These are phyloP conservation scores for Psilanteris sp. DNA, from an alignment of 1,140 invertebrate species.

Conservation along the genomic window DNA sequence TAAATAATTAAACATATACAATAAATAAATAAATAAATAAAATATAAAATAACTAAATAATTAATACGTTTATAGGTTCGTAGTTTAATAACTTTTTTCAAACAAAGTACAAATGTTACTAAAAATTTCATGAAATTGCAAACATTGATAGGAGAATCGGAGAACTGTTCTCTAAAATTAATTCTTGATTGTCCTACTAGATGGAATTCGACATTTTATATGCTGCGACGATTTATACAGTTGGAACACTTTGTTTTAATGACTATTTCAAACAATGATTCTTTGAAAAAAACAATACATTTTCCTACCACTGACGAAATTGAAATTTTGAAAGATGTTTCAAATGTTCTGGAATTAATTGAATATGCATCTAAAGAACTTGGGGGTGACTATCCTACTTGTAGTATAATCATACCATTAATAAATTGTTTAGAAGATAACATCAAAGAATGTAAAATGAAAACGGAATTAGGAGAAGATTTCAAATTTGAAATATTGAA, in stretches of 20 bases:
- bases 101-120: conserved; percentile 2
- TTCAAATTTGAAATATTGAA: conserved; percentile 24
- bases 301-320: background rate
- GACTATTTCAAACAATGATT: conserved; percentile 9
- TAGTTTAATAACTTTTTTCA: background rate
- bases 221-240: conserved; percentile 64
- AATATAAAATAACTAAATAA: too few relatives aligned
- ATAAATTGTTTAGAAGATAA: conserved; percentile 26
- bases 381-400: conserved; percentile 33
- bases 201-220: conserved; percentile 72
- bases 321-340: background rate
- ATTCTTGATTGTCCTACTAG: conserved; percentile 69
- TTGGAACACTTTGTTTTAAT: conserved; percentile 33
- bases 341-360: conserved; percentile 12
- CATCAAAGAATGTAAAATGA: background rate
- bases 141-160: conserved; percentile 1
- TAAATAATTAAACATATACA: too few relatives aligned
- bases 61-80: conserved; percentile 9
- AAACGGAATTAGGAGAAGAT: background rate
- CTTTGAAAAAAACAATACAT: too few relatives aligned
- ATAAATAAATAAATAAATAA: background rate
- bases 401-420: conserved; percentile 36
- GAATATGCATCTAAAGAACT: conserved; percentile 38
- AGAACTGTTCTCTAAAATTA: conserved; percentile 58
- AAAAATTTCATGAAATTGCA: conserved; percentile 16